Conservation (phyloP, 2,888 invertebrate species). For the Polydrusus pterygomalis region DNA sequence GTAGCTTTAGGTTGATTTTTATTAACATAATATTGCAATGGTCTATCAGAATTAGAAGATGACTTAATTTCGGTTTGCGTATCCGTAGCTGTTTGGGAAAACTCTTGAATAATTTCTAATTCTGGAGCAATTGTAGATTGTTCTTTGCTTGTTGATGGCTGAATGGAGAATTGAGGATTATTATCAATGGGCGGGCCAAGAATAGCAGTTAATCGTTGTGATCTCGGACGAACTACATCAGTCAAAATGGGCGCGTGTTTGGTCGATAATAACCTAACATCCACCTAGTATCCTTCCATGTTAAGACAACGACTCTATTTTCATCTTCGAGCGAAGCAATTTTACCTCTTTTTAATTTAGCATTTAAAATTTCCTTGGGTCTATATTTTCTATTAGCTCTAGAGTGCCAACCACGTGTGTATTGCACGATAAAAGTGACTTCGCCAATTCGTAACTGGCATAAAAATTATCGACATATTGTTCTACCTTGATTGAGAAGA, state of each 20-base stretch:
- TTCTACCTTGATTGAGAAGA: conserved; percentile 39
- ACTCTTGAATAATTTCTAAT: too few relatives aligned
- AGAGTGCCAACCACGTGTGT: conserved; percentile 63
- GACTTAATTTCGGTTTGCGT: too few relatives aligned
- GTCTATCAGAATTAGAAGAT: too few relatives aligned
- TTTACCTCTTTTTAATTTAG: conserved; percentile 60
- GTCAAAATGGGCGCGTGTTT: conserved; percentile 61
- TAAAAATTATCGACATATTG: conserved; percentile 59
- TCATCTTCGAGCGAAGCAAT: conserved; percentile 62
- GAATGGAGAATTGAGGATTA: too few relatives aligned
- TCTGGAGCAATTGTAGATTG: too few relatives aligned
- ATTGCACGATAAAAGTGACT: conserved; percentile 58
- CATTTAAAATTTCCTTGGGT: conserved; percentile 57
- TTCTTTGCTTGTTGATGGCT: too few relatives aligned
- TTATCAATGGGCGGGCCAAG: too few relatives aligned
- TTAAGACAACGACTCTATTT: conserved; percentile 64
- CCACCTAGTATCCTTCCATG: conserved; percentile 64
- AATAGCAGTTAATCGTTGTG: too few relatives aligned
- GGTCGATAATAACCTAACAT: conserved; percentile 64
- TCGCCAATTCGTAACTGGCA: conserved; percentile 57
- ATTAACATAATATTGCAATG: too few relatives aligned
- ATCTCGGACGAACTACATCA: neutral
- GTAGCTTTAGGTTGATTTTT: too few relatives aligned
- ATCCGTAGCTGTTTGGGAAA: too few relatives aligned
- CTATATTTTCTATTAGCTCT: conserved; percentile 58